A percentile compares a stretch with the other conserved stretches of the same genome.
These are phyloP conservation scores for Drosophila nr. medialis DNA, from an alignment of 2,888 invertebrate species.

Conservation along the genomic window DNA sequence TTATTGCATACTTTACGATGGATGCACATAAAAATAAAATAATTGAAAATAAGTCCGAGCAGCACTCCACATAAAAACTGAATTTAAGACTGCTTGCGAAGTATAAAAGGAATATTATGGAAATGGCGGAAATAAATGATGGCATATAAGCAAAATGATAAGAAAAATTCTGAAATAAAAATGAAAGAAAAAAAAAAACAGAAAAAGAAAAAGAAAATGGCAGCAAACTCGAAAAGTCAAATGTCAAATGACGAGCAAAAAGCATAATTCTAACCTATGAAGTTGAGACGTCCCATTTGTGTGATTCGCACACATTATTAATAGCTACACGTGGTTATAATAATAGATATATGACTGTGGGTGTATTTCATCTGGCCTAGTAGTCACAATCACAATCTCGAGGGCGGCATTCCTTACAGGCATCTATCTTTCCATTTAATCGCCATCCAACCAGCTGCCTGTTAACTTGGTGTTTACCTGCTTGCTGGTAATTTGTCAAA, in stretches of 20 bases:
- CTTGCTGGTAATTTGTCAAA: constrained; percentile 75
- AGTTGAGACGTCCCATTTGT: constrained; percentile 24
- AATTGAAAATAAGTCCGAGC: constrained; percentile 38
- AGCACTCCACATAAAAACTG: constrained; percentile 7
- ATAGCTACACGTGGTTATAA: constrained; percentile 40
- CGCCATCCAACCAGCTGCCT: background rate
- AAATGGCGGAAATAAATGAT: constrained; percentile 28
- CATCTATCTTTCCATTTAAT: constrained; percentile 11
- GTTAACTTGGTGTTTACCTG: constrained; percentile 62
- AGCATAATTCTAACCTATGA: constrained; percentile 15
- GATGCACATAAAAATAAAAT: constrained; percentile 33
- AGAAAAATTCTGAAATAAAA: constrained; percentile 2
- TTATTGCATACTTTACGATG: constrained; percentile 45
- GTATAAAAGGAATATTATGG: constrained; percentile 26
- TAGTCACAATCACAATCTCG: constrained; percentile 5
- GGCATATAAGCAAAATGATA: background rate
- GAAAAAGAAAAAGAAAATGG: constrained; percentile 23
- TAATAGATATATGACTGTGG: constrained; percentile 28
- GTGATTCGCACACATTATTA: constrained; percentile 52
- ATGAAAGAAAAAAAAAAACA: background rate
- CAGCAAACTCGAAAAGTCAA: constrained; percentile 46
- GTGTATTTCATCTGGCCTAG: background rate
- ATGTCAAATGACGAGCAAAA: constrained; percentile 40
- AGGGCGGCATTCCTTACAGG: constrained; percentile 5
- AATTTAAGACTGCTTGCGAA: constrained; percentile 2